Evolutionary conservation across 1,140 invertebrate species (phyloP), one percentile per base, ranked within the genome.

Genomic region (Atta colombica): DNA sequence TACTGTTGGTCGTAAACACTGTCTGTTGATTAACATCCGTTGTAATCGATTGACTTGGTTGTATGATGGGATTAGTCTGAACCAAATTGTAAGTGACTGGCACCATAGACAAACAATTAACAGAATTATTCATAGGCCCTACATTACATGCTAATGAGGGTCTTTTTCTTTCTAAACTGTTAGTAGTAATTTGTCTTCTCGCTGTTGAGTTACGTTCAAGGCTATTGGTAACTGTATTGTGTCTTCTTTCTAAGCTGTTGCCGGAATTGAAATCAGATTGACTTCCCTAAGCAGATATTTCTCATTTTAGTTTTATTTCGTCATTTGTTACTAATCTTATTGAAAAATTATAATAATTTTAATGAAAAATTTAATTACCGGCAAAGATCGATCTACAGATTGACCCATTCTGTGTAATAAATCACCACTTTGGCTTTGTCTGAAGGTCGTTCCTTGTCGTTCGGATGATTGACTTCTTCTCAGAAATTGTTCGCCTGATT

Each of bases 351-450:
- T 10, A 65, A 82, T 16, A 25, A 39, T 18, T 3, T 66, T 55
- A 51, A 53, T n/a, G 31, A 60, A 10, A 49, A 18, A 8, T 16
- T 61, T 3, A 16, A 88, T 89, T 89, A 94, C 94, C 91, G 94
- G 94, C 18, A 92, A 91, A 66, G 92, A 89, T 71, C 93, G 90
- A 68, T 95, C 94, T 18, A 93, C 87, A 0, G 94, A 95, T 80
- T 95, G 94, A 3, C 94, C 94, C 90, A 95, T 94, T 87, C 94
- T 93, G 68, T 95, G 94, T 10, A 95, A 80, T 61, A 95, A 82
- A 71, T 95, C 94, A 53, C 95, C 95, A 85, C 95, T 95, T 88
- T 95, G 94, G 75, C 95, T 95, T 68, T 95, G 94, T 77, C 94
- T 88, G 14, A 95, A 95, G 6, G 92, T 88, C 6, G 91, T 77